Evolutionary conservation across 1,140 invertebrate species (phyloP).

Genomic region (Colletes gigas): DNA sequence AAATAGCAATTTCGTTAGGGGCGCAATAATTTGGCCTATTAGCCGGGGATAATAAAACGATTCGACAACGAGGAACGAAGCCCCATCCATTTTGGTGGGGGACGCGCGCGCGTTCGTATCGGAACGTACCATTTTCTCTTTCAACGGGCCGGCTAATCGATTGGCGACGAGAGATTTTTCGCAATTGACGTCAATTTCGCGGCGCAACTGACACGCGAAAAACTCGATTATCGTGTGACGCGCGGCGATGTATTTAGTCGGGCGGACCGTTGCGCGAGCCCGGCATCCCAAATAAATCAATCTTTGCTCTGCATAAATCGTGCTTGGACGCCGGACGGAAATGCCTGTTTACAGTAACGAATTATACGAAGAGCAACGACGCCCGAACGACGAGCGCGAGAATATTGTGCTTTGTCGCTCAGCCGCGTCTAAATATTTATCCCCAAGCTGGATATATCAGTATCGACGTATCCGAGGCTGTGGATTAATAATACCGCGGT

Average conservation of each 20-base stretch:
- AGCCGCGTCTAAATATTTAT: not conserved
- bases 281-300: conserved; percentile 32
- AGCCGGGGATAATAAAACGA: not conserved
- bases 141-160: not conserved
- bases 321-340: not conserved
- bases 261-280: not conserved
- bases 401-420: no score
- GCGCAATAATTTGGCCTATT: not conserved
- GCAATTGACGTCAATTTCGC: conserved; percentile 22
- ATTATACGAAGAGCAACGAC: not conserved
- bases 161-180: conserved; percentile 13
- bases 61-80: not conserved
- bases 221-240: conserved; percentile 13
- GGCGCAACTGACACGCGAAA: not conserved
- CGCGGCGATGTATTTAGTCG: conserved; percentile 23
- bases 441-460: not conserved
- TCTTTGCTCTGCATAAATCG: conserved; percentile 10
- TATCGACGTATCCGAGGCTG: not conserved
- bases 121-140: conserved; percentile 6
- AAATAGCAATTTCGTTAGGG: conserved; percentile 10
- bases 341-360: conserved; percentile 8
- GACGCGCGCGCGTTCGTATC: not conserved
- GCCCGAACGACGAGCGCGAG: no score
- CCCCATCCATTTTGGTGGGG: no score
- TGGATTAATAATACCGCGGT: not conserved